Evolutionary conservation across 23 tunicate genomes (phyloP).

Genomic region (Phallusia fumigata): DNA sequence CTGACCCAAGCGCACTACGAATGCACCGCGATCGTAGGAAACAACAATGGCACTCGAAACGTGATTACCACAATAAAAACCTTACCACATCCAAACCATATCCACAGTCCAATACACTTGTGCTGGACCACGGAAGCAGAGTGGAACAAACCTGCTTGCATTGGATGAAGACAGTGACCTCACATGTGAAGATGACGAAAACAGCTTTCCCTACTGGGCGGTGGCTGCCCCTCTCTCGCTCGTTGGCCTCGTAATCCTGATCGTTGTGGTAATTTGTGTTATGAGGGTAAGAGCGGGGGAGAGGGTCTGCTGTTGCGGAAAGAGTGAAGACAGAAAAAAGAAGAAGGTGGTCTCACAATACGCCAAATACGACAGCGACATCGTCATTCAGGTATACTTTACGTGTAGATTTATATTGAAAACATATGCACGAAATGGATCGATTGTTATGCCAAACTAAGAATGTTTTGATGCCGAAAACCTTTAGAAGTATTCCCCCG

Average conservation of each 20-base stretch:
- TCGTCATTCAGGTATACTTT: constrained; percentile 35
- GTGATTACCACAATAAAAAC: no score
- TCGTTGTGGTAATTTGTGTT: constrained; percentile 35
- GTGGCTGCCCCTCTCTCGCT: constrained; percentile 67
- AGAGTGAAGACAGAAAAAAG: constrained; percentile 3
- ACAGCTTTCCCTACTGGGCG: constrained; percentile 48
- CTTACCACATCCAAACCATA: no score
- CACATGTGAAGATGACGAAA: constrained; percentile 24
- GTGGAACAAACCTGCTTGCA: constrained; percentile 48
- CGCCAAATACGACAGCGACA: constrained; percentile 57
- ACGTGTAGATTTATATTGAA: background rate
- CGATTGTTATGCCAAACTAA: no score
- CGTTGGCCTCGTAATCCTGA: constrained; percentile 34
- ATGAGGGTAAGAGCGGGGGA: constrained; percentile 25
- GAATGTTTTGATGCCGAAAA: no score
- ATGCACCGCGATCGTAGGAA: no score
- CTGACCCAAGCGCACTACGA: no score
- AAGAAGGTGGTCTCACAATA: constrained; percentile 35
- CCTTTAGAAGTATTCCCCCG: no score
- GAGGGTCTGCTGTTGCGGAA: constrained; percentile 31
- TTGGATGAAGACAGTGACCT: constrained; percentile 22
- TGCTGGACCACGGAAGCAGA: constrained; percentile 40
- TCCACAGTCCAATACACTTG: constrained; percentile 54
- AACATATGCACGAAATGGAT: no score
- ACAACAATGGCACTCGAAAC: no score